These are phyloP conservation scores for Metridium senile DNA, from an alignment of 92 coral and sea anemone genomes.

Conservation along the genomic window DNA sequence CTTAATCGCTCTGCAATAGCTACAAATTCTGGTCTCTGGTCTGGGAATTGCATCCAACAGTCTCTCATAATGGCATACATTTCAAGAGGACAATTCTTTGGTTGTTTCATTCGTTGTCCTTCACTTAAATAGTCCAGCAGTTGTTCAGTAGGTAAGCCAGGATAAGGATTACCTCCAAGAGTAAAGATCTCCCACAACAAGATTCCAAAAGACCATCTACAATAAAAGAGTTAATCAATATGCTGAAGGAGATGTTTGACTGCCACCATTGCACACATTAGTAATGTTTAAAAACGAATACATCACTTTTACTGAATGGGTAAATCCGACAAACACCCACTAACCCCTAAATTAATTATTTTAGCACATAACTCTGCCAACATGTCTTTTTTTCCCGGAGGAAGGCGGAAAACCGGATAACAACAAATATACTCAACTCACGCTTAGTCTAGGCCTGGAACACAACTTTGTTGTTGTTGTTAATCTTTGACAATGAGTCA, in stretches of 20 bases:
- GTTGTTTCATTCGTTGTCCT: conserved; percentile 81
- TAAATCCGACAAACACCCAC: too few species aligned
- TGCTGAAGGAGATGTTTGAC: background rate
- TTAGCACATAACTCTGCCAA: too few species aligned
- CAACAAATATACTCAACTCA: too few species aligned
- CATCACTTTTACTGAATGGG: too few species aligned
- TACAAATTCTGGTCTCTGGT: conserved; percentile 65
- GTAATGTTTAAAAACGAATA: too few species aligned
- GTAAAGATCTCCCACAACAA: conserved; percentile 90
- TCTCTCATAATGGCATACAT: conserved; percentile 83
- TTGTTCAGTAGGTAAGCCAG: conserved; percentile 70
- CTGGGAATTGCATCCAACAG: conserved; percentile 75
- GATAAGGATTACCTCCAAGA: conserved; percentile 90
- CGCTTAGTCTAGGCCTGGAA: too few species aligned
- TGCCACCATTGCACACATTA: background rate
- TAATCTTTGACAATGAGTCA: too few species aligned
- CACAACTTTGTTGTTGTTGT: too few species aligned
- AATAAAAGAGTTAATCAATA: conserved; percentile 10
- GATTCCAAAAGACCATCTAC: conserved; percentile 91
- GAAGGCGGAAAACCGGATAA: too few species aligned
- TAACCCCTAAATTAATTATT: too few species aligned
- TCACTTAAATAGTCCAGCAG: conserved; percentile 77
- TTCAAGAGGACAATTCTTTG: conserved; percentile 83
- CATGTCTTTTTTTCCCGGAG: too few species aligned
- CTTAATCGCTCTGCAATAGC: conserved; percentile 70